Percentiles rank a stretch among this genome's conserved stretches.
Evolutionary conservation across 2,797 vertebrate species (phyloP).

Genomic region (Pantherophis vulpinus): DNA sequence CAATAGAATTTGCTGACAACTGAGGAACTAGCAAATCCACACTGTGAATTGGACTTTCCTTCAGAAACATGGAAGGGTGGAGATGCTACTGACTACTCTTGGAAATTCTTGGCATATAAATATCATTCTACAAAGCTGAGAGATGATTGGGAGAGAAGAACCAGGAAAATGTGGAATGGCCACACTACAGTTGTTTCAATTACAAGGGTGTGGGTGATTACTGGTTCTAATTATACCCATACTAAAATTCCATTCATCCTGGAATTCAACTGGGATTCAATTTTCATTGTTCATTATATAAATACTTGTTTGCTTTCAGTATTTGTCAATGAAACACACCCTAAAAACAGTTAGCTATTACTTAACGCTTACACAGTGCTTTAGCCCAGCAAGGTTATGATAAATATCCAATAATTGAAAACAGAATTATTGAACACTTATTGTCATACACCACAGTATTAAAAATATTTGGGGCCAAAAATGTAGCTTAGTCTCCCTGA

Average conservation of each 20-base stretch:
- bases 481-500: not conserved
- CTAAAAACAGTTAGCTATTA: not conserved
- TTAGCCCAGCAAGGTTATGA: not conserved
- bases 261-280: not conserved
- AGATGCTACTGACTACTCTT: not conserved
- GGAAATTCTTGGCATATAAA: not conserved
- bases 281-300: not conserved
- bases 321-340: not conserved
- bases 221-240: no score
- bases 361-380: not conserved
- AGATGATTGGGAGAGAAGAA: not conserved
- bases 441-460: not conserved
- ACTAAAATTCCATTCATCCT: no score
- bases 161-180: not conserved
- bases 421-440: not conserved
- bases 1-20: not conserved
- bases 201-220: not conserved
- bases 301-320: not conserved
- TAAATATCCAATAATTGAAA: slow-evolving; percentile 1
- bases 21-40: no score
- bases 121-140: not conserved
- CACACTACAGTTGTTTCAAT: not conserved
- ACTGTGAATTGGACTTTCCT: not conserved
- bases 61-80: not conserved
- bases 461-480: not conserved